Conservation (phyloP, 37 sponge, comb jelly and placozoan species). For the Chondrosia reniformis region DNA sequence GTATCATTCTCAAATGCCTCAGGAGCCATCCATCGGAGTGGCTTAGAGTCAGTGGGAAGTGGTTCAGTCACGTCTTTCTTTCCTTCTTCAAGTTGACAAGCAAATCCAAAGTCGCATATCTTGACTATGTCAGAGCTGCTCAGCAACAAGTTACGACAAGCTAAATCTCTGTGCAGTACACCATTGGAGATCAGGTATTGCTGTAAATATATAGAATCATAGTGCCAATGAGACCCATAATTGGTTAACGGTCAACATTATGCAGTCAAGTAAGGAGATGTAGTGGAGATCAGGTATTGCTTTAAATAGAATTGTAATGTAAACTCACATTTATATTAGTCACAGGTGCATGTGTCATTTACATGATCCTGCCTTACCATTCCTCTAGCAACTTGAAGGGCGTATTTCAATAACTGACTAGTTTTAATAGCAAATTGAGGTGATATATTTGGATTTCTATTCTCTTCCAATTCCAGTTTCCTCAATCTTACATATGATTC, state of each 20-base stretch:
- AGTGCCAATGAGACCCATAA: too few relatives aligned
- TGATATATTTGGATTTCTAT: too few relatives aligned
- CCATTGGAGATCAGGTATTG: background rate
- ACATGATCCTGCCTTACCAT: constrained; percentile 5
- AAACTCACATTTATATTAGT: too few relatives aligned
- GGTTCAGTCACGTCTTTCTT: background rate
- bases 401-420: constrained; percentile 14
- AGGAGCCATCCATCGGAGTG: constrained; percentile 22
- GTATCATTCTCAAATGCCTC: constrained; percentile 2
- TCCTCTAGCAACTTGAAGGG: constrained; percentile 8
- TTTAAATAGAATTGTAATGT: too few relatives aligned
- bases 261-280: too few relatives aligned
- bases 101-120: constrained; percentile 19
- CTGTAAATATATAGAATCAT: background rate
- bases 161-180: constrained; percentile 10
- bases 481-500: too few relatives aligned
- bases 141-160: constrained; percentile 10
- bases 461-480: too few relatives aligned
- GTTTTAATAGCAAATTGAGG: background rate
- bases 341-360: too few relatives aligned
- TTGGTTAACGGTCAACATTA: too few relatives aligned
- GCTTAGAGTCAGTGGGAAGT: constrained; percentile 4
- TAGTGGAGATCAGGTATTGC: too few relatives aligned
- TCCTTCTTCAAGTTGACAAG: background rate
- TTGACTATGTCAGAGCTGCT: constrained; percentile 4